Base-by-base conservation (phyloP, 1,140 invertebrate genomes). In the Nasonia vitripennis region DNA sequence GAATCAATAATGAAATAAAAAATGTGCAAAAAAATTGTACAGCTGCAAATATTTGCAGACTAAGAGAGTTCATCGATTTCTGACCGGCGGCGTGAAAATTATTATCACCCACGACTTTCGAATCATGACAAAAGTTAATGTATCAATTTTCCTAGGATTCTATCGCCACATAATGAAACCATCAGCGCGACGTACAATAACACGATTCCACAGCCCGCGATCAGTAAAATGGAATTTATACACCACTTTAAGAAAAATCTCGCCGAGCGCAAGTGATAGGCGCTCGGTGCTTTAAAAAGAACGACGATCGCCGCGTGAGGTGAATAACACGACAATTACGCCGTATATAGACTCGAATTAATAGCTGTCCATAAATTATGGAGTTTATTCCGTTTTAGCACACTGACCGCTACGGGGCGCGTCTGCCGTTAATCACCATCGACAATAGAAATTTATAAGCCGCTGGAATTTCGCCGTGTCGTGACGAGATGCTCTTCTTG, bases 311-410 rank as follows among this genome's bases (percentile, higher is more conserved):
- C 55, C 23, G 23, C 4, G n/a, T 3, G 70, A 77, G 80, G 83
- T 71, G 86, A 77, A 84, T 87, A 86, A 81, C 74, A 81, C 70
- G 73, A 45, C 84, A 84, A 87, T 87, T 84, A 84, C 80, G 68
- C 48, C 67, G 68, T 73, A n/a, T 73, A n/a, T n/a, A 27, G 48
- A 71, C 67, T 75, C 67, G 78, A 74, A 85, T 84, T 78, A 87
- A 79, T 84, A 78, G 86, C 41, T 1, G 73, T 81, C 67, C 78
- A 81, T 87, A 87, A 87, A 87, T 87, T 87, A 87, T 78, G 67
- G 71, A 71, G 20, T 87, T 87, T 84, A 87, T 87, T 85, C 31
- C 73, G 51, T 68, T 87, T 81, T 67, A 81, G 67, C 73, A 48
- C 67, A 73, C 17, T 78, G 62, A 75, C 79, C 31, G 51, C 37